Percentiles rank a stretch among this genome's conserved stretches.
Evolutionary conservation across 2,797 vertebrate genomes (phyloP).

Genomic region (Poeciliopsis infans): DNA sequence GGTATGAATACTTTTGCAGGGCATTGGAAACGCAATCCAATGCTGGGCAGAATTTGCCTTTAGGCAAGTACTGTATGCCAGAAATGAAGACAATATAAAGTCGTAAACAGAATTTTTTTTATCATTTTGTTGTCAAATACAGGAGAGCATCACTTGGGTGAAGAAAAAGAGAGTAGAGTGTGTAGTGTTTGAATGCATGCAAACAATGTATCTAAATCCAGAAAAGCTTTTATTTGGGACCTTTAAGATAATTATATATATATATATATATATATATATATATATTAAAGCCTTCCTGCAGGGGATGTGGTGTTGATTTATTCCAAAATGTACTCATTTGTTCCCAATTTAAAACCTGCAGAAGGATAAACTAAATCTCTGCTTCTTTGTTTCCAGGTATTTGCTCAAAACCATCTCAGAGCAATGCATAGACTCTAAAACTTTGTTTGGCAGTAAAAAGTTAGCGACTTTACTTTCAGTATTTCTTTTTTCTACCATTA

Average conservation of each 20-base stretch:
- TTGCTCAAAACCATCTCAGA: slow-evolving; percentile 22
- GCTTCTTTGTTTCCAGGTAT: neutral
- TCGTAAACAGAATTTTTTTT: neutral
- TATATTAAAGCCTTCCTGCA: slow-evolving; percentile 46
- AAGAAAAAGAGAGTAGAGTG: slow-evolving; percentile 34
- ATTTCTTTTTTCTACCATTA: slow-evolving; percentile 34
- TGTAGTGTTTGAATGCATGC: slow-evolving; percentile 26
- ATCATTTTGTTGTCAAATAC: slow-evolving; percentile 13
- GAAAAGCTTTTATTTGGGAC: slow-evolving; percentile 66
- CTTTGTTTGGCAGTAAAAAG: neutral
- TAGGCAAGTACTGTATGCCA: neutral
- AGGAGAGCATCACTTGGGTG: slow-evolving; percentile 9
- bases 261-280: neutral
- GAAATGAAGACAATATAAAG: neutral
- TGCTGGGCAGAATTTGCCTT: neutral
- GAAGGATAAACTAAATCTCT: slow-evolving; percentile 26
- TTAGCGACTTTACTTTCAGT: neutral
- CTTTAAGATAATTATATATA: slow-evolving; percentile 43
- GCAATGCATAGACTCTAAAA: slow-evolving; percentile 9
- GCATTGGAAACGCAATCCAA: neutral
- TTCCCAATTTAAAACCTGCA: slow-evolving; percentile 33
- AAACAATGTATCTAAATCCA: slow-evolving; percentile 47
- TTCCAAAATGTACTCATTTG: slow-evolving; percentile 25
- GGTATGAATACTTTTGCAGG: neutral
- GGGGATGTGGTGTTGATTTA: slow-evolving; percentile 35